Conservation (phyloP, 2,888 invertebrate species). For the Selenia dentaria region DNA sequence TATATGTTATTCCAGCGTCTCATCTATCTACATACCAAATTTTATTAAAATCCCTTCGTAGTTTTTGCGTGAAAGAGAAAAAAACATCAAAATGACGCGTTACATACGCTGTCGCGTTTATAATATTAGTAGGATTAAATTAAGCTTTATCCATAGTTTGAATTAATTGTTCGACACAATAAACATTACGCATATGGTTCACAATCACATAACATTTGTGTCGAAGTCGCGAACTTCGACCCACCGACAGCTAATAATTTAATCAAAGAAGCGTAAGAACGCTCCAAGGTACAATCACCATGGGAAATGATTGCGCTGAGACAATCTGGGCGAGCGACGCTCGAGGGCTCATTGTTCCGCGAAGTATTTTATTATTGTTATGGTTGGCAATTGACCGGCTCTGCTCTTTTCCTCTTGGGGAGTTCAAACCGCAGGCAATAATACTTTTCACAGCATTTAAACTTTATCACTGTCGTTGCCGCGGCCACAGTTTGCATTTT, state of each 20-base stretch:
- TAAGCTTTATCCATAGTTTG: too few relatives aligned
- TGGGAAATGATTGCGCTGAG: constrained; percentile 40
- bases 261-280: constrained; percentile 48
- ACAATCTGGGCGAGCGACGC: constrained; percentile 34
- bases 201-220: too few relatives aligned
- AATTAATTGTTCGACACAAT: too few relatives aligned
- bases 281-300: constrained; percentile 39
- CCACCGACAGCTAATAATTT: constrained; percentile 54
- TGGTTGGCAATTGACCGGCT: constrained; percentile 38
- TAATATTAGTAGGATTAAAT: too few relatives aligned
- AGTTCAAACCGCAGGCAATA: constrained; percentile 25
- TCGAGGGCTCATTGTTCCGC: constrained; percentile 23
- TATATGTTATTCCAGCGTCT: too few relatives aligned
- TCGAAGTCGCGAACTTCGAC: constrained; percentile 7
- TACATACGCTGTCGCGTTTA: too few relatives aligned
- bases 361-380: constrained; percentile 41
- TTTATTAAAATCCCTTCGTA: too few relatives aligned
- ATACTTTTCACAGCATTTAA: constrained; percentile 9
- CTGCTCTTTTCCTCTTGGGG: constrained; percentile 34
- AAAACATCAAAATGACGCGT: too few relatives aligned
- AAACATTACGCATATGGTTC: too few relatives aligned
- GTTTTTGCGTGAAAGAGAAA: too few relatives aligned
- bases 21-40: too few relatives aligned
- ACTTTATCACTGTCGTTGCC: constrained; percentile 1
- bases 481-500: not conserved